Evolutionary conservation across 2,797 vertebrate genomes (phyloP), one percentile per base, ranked within the genome.

Genomic region (Periophthalmus magnuspinnatus): DNA sequence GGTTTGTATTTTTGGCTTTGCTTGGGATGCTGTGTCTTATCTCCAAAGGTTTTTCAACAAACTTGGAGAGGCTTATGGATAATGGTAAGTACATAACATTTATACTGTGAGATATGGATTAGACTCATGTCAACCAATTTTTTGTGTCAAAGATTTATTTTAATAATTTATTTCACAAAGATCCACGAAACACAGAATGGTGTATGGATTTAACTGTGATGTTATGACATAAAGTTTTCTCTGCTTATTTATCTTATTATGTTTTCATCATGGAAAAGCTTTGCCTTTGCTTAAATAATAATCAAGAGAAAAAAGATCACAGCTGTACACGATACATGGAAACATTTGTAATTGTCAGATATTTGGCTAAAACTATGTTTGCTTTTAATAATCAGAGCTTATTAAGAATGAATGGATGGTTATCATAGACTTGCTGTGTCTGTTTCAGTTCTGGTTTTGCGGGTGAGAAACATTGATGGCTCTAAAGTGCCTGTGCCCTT

Each of bases 371-470:
- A 41, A 13, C 38, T 11, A 41, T 10, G 38, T 4, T 45, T 60
- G 19, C 19, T n/a, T 32, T 60, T 21, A 38, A 38, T 38, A n/a
- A 62, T 17, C 17, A 41, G 59, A 62, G n/a, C 36, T 22, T 13
- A 14, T 21, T n/a, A n/a, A n/a, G n/a, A n/a, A 56, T 8, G 5
- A 32, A 17, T 57, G 24, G 57, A n/a, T 61, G 59, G 10, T n/a
- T 22, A 11, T 11, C 5, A 41, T 5, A 21, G 59, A 41, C 1
- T 28, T 64, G n/a, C 13, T 66, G 11, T 63, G 17, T 60, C 0
- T 74, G 11, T 2, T 65, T 60, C 36, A 94, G 93, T 93, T 61
- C 28, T 93, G 77, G 88, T 89, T 52, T 61, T 93, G 81, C 85
- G 75, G n/a, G 78, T 92, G 47, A 78, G 74, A 5, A 0, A 80